Percentiles rank a stretch among this genome's conserved stretches.
Evolutionary conservation across 2,797 vertebrate species (phyloP).

Genomic region (Urosaurus nigricauda): DNA sequence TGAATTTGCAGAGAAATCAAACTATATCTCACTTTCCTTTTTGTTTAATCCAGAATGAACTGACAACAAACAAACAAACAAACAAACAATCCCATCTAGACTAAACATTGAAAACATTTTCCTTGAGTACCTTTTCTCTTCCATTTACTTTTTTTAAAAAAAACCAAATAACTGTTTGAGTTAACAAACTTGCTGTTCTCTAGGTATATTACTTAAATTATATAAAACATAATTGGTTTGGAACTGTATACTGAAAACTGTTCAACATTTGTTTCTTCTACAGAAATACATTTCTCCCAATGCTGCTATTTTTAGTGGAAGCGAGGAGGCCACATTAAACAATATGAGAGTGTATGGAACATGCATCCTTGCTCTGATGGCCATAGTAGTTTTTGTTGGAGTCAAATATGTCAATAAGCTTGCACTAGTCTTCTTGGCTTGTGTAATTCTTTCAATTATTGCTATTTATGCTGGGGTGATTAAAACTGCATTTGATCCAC

Average conservation of each 20-base stretch:
- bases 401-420: constrained; percentile 98
- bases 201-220: not conserved
- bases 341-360: constrained; percentile 97
- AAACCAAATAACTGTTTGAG: not conserved
- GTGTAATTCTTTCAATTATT: constrained; percentile 94
- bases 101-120: not conserved
- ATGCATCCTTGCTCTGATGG: constrained; percentile 89
- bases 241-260: not conserved
- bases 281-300: constrained; percentile 94
- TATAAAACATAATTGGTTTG: not conserved
- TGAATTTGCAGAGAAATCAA: too few relatives aligned
- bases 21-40: not conserved
- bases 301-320: constrained; percentile 87
- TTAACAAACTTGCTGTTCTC: not conserved
- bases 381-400: constrained; percentile 93
- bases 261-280: constrained; percentile 40
- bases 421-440: constrained; percentile 94
- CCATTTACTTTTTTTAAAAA: not conserved
- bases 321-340: constrained; percentile 85
- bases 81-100: not conserved
- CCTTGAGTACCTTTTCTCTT: not conserved
- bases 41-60: not conserved
- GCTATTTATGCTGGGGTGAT: constrained; percentile 96
- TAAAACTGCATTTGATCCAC: constrained; percentile 92
- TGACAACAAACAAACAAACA: not conserved